phyloP scores from a whole-genome alignment of 1,140 invertebrate genomes.

The Meteorus sp. region DNA sequence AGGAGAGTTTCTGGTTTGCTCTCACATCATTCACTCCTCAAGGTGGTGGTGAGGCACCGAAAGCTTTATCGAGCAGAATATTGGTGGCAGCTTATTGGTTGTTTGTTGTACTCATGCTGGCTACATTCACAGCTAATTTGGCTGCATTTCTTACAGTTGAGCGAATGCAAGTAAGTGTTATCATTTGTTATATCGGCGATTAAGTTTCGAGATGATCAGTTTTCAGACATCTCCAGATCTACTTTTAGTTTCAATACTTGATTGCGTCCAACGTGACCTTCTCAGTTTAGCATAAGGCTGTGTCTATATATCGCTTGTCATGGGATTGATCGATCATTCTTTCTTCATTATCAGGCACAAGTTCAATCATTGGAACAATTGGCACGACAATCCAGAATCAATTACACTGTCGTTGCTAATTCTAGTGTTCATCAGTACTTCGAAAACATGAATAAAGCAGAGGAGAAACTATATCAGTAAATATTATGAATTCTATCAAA shows the following conservation, averaged over 20 bases:
- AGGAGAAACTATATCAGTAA: conserved; percentile 83
- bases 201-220: background rate
- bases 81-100: conserved; percentile 91
- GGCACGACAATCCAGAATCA: conserved; percentile 83
- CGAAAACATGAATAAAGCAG: conserved; percentile 88
- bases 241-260: too few species aligned
- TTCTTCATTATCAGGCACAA: conserved; percentile 65
- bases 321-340: too few species aligned
- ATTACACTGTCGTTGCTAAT: conserved; percentile 85
- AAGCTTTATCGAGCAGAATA: conserved; percentile 79
- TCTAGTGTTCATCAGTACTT: conserved; percentile 85
- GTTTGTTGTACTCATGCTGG: conserved; percentile 89
- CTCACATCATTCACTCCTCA: conserved; percentile 90
- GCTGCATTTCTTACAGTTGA: conserved; percentile 96
- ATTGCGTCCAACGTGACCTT: too few species aligned
- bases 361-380: conserved; percentile 87
- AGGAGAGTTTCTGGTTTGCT: conserved; percentile 93
- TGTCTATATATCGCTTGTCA: too few species aligned
- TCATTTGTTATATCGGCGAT: background rate
- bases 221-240: too few species aligned
- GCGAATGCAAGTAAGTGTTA: conserved; percentile 87
- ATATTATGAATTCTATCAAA: conserved; percentile 24
- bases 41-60: conserved; percentile 85
- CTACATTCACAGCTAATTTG: conserved; percentile 95
- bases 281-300: too few species aligned